Conservation (phyloP, 2,797 vertebrate genomes). For the Crocidura indochinensis region DNA sequence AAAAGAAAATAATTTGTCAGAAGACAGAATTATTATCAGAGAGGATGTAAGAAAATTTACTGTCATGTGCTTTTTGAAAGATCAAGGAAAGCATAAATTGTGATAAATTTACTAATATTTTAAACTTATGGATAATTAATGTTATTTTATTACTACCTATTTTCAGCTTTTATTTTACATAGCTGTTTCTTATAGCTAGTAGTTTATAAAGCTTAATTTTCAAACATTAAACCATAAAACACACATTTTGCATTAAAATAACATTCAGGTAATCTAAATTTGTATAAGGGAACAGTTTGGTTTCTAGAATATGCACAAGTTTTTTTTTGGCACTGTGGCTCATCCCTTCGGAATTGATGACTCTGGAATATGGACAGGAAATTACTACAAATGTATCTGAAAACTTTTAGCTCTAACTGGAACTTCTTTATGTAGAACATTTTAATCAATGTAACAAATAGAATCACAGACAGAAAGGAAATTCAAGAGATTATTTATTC, state of each 20-base stretch:
- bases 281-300: neutral
- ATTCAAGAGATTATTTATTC: conserved; percentile 39
- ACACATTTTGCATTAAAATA: conserved; percentile 6
- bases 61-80: conserved; percentile 58
- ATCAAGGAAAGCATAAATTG: conserved; percentile 76
- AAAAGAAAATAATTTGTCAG: conserved; percentile 77
- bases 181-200: conserved; percentile 6
- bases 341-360: neutral
- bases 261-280: neutral
- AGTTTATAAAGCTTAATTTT: conserved; percentile 63
- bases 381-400: conserved; percentile 22
- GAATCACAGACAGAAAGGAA: conserved; percentile 41
- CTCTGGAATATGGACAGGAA: neutral
- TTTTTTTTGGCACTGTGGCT: neutral
- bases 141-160: conserved; percentile 67
- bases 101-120: conserved; percentile 64
- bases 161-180: neutral
- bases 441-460: conserved; percentile 60
- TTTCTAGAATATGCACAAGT: neutral
- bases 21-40: conserved; percentile 72
- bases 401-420: conserved; percentile 20
- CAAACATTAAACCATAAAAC: conserved; percentile 25
- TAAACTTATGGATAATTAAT: conserved; percentile 52
- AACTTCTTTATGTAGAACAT: conserved; percentile 37
- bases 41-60: conserved; percentile 71